A percentile compares a stretch with the other conserved stretches of the same genome.
Conservation (phyloP, 2,113 vertebrate genomes). For the Apodemus speciosus region DNA sequence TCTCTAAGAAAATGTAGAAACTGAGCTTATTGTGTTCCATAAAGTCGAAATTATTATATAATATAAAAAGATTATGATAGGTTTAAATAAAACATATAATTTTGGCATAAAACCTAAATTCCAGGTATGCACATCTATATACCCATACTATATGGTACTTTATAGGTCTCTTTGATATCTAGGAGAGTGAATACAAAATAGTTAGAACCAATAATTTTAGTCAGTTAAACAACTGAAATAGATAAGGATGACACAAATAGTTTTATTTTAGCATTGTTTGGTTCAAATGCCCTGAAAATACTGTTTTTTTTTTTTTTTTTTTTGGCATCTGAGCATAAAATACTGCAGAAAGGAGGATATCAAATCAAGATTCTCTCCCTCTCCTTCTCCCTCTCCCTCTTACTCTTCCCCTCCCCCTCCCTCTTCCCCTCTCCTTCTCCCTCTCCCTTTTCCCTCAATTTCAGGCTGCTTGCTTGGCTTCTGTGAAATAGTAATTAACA, state of each 20-base stretch:
- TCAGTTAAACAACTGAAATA: constrained; percentile 44
- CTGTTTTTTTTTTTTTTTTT: background rate
- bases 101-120: background rate
- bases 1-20: background rate
- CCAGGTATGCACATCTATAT: background rate
- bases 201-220: constrained; percentile 56
- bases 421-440: background rate
- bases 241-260: constrained; percentile 19
- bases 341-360: background rate
- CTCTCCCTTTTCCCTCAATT: background rate
- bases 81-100: background rate
- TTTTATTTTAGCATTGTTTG: constrained; percentile 40
- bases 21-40: background rate
- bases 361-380: background rate
- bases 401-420: background rate
- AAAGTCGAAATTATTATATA: constrained; percentile 30
- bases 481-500: background rate
- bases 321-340: constrained; percentile 11
- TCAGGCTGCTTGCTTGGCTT: background rate
- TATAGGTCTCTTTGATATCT: background rate
- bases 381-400: background rate
- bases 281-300: constrained; percentile 48
- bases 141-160: background rate
- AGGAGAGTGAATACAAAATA: constrained; percentile 7
- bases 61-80: constrained; percentile 19